Conservation (phyloP, 2,888 invertebrate species). For the Athetis lepigone region DNA sequence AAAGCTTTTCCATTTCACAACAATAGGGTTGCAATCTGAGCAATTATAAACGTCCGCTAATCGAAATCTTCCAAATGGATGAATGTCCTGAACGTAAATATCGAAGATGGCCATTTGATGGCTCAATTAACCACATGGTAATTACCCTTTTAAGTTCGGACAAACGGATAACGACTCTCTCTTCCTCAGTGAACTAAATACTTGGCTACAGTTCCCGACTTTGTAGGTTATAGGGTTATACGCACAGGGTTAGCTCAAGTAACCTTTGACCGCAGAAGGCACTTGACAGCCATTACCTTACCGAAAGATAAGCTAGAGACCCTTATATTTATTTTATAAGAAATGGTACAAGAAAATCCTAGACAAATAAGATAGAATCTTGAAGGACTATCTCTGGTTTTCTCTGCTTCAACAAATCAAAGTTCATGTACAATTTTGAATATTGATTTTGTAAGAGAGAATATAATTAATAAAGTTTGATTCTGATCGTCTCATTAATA, state of each 20-base stretch:
- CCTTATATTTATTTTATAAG: slow-evolving; percentile 5
- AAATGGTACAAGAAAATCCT: slow-evolving; percentile 30
- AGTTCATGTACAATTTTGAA: slow-evolving; percentile 18
- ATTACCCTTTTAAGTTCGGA: slow-evolving; percentile 46
- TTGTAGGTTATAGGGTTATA: slow-evolving; percentile 27
- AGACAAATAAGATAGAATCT: slow-evolving; percentile 22
- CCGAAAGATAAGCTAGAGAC: slow-evolving; percentile 36
- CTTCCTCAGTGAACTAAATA: slow-evolving; percentile 38
- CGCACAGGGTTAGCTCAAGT: slow-evolving; percentile 38
- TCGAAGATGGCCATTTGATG: slow-evolving; percentile 40
- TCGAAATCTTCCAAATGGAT: slow-evolving; percentile 27
- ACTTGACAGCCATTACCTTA: slow-evolving; percentile 25
- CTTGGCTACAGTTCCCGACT: slow-evolving; percentile 18
- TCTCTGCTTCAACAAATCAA: slow-evolving; percentile 15
- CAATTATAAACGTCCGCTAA: slow-evolving; percentile 23
- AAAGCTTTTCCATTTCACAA: not conserved
- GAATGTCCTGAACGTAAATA: slow-evolving; percentile 19
- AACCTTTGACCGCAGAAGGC: slow-evolving; percentile 50
- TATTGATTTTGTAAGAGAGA: slow-evolving; percentile 43
- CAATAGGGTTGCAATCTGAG: slow-evolving; percentile 11
- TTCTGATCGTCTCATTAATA: slow-evolving; percentile 32
- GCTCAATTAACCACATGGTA: slow-evolving; percentile 47
- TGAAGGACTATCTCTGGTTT: slow-evolving; percentile 2
- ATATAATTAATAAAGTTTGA: slow-evolving; percentile 64
- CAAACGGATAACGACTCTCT: slow-evolving; percentile 42